These are phyloP conservation scores for Erithacus rubecula DNA, from an alignment of 2,797 vertebrate species.

Conservation along the genomic window DNA sequence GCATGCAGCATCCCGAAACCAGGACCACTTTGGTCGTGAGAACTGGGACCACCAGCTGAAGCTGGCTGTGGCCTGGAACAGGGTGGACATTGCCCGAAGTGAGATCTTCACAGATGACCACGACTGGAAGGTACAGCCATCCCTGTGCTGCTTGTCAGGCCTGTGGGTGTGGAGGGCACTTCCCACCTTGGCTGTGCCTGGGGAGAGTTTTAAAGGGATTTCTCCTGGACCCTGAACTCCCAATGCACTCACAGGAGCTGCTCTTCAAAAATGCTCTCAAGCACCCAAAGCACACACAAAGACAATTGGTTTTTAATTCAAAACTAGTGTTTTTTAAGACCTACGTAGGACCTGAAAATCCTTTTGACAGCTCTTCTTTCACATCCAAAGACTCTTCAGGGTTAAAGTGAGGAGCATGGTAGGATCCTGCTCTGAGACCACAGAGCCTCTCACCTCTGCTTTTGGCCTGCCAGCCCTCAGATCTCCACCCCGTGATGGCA, in stretches of 20 bases:
- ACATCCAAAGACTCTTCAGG: not conserved
- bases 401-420: not conserved
- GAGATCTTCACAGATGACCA: conserved; percentile 94
- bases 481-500: conserved; percentile 88
- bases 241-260: not conserved
- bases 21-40: conserved; percentile 74
- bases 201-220: not conserved
- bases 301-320: not conserved
- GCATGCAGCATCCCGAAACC: conserved; percentile 82
- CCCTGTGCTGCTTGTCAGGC: not conserved
- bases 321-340: not conserved
- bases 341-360: not conserved
- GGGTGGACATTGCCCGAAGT: conserved; percentile 90
- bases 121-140: conserved; percentile 85
- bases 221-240: not conserved
- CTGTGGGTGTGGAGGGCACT: not conserved
- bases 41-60: conserved; percentile 90
- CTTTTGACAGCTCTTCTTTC: not conserved
- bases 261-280: not conserved
- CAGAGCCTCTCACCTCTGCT: not conserved
- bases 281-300: not conserved
- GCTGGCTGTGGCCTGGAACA: conserved; percentile 94
- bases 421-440: not conserved
- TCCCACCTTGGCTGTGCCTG: not conserved
- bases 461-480: conserved; percentile 78